Evolutionary conservation across 2,888 invertebrate species (phyloP).

Genomic region (Lamellibrachia columna): DNA sequence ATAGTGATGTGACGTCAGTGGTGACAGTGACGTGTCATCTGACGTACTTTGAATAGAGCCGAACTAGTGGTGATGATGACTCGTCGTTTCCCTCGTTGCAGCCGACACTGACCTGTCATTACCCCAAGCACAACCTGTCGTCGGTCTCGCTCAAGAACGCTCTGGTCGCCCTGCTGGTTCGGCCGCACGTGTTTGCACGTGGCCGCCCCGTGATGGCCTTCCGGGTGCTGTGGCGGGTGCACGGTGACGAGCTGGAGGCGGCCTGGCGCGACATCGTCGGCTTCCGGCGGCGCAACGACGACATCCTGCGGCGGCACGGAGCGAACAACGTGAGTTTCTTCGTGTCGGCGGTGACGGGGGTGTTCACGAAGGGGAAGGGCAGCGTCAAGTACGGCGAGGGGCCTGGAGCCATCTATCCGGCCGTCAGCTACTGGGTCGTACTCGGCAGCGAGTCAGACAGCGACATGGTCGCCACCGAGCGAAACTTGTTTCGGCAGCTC

Average conservation of each 20-base stretch:
- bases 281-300: slow-evolving; percentile 19
- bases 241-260: slow-evolving; percentile 17
- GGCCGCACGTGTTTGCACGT: background rate
- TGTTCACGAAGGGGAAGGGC: background rate
- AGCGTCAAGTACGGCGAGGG: slow-evolving; percentile 4
- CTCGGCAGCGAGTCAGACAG: background rate
- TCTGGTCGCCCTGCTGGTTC: background rate
- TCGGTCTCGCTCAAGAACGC: background rate
- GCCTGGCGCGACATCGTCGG: slow-evolving; percentile 25
- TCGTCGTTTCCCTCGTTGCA: background rate
- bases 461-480: background rate
- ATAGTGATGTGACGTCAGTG: background rate
- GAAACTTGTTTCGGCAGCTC: background rate
- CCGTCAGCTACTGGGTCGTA: background rate
- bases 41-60: background rate
- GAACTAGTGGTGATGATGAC: background rate
- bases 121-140: slow-evolving; percentile 6
- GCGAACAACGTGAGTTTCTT: slow-evolving; percentile 20
- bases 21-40: background rate
- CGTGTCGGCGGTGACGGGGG: slow-evolving; percentile 27
- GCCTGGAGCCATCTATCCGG: background rate
- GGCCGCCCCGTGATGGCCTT: slow-evolving; percentile 26
- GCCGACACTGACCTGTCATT: background rate
- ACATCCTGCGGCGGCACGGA: background rate
- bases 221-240: slow-evolving; percentile 28